phyloP scores from a whole-genome alignment of 1,140 invertebrate genomes.

The Manduca sexta region DNA sequence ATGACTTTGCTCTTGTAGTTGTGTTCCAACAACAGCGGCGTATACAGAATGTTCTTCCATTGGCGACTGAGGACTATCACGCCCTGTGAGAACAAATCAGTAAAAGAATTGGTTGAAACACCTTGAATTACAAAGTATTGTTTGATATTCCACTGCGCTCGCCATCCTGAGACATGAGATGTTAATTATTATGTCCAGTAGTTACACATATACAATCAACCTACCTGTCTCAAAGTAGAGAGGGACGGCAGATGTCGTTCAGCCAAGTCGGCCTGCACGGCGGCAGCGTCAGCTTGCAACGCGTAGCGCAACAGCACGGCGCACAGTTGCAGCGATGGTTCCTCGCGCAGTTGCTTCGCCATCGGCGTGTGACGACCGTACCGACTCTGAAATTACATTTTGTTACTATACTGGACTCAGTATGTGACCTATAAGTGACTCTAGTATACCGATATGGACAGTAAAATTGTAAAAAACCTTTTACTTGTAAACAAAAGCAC shows the following conservation, averaged over 20 bases:
- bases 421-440: too few relatives aligned
- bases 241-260: conserved; percentile 88
- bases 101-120: too few relatives aligned
- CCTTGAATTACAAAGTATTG: too few relatives aligned
- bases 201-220: neutral
- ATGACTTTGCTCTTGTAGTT: conserved; percentile 89
- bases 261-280: conserved; percentile 89
- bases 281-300: conserved; percentile 80
- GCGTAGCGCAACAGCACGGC: conserved; percentile 91
- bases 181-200: too few relatives aligned
- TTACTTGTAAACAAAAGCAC: too few relatives aligned
- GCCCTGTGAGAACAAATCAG: conserved; percentile 42
- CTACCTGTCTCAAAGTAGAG: conserved; percentile 86
- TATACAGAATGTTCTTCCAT: conserved; percentile 97
- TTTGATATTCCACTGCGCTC: too few relatives aligned
- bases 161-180: too few relatives aligned
- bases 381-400: conserved; percentile 92
- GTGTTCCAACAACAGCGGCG: conserved; percentile 91
- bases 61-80: conserved; percentile 84
- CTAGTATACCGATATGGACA: too few relatives aligned
- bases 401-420: too few relatives aligned
- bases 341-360: conserved; percentile 93
- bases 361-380: conserved; percentile 90
- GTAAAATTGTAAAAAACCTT: too few relatives aligned
- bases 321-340: conserved; percentile 96